Conservation (phyloP, 2,888 invertebrate species). For the Cryptocephalus primarius region DNA sequence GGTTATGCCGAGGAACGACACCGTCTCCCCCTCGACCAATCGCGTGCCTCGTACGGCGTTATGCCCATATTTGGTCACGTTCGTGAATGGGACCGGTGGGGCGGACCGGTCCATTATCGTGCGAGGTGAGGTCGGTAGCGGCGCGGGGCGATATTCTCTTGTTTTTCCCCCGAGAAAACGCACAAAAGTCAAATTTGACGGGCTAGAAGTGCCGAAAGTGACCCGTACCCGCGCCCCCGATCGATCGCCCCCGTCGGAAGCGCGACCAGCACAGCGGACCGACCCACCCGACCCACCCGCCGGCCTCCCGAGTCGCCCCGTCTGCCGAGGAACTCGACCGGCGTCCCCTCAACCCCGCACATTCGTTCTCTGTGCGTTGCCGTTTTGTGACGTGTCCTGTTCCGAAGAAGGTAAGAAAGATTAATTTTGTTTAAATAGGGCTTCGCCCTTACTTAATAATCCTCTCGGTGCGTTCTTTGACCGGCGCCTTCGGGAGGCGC, state of each 20-base stretch:
- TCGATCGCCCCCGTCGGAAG: too few species aligned
- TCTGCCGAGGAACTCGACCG: conserved; percentile 29
- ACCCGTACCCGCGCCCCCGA: too few species aligned
- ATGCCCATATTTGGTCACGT: conserved; percentile 77
- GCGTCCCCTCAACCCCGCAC: conserved; percentile 25
- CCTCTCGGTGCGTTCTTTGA: too few species aligned
- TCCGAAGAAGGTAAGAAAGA: conserved; percentile 32
- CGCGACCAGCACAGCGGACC: too few species aligned
- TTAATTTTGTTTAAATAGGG: neutral
- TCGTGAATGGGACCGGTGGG: conserved; percentile 48
- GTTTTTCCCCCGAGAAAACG: conserved; percentile 6
- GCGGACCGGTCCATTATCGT: conserved; percentile 34
- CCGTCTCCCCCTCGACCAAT: conserved; percentile 44
- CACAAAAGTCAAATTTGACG: conserved; percentile 13
- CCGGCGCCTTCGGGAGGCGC: conserved; percentile 8
- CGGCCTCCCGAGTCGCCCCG: conserved; percentile 15
- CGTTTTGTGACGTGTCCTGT: conserved; percentile 34
- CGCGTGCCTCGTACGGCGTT: conserved; percentile 51
- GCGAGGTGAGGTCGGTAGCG: conserved; percentile 25
- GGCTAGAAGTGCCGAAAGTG: neutral
- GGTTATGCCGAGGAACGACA: conserved; percentile 27
- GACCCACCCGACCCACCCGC: conserved; percentile 22
- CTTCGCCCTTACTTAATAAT: too few species aligned
- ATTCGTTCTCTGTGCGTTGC: conserved; percentile 33
- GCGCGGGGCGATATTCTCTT: conserved; percentile 12